A percentile compares a stretch with the other conserved stretches of the same genome.
phyloP scores from a whole-genome alignment of 2,888 invertebrate species.

The Caenorhabditis sp. region DNA sequence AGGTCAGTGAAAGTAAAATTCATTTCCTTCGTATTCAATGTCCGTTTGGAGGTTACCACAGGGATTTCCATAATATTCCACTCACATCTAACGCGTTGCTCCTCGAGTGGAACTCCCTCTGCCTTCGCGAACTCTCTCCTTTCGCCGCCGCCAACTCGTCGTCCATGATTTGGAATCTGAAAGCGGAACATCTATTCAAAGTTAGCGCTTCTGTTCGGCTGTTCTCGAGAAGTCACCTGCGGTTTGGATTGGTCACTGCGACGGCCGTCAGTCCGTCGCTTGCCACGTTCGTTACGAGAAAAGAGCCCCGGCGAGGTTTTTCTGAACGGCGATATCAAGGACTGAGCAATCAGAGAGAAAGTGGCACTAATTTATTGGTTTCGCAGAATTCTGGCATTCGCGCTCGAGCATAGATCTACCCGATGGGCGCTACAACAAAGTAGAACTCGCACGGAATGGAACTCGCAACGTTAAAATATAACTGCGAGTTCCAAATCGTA shows the following conservation, averaged over 20 bases:
- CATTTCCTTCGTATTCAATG: no score
- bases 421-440: no score
- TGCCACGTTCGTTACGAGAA: slow-evolving; percentile 53
- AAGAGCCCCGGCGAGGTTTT: slow-evolving; percentile 55
- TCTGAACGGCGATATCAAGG: slow-evolving; percentile 20
- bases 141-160: slow-evolving; percentile 52
- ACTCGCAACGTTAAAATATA: no score
- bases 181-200: slow-evolving; percentile 36
- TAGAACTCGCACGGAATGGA: no score
- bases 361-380: no score
- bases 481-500: no score
- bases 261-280: slow-evolving; percentile 52
- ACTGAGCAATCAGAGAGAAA: no score
- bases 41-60: no score
- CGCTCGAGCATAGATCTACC: no score
- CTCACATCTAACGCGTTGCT: slow-evolving; percentile 45
- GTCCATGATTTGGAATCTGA: slow-evolving; percentile 58
- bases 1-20: no score
- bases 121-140: slow-evolving; percentile 27
- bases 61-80: background rate
- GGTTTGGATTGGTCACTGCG: slow-evolving; percentile 50
- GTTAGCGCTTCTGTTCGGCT: background rate
- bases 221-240: slow-evolving; percentile 29
- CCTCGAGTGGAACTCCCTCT: slow-evolving; percentile 45
- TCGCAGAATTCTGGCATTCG: no score